A percentile compares a stretch with the other conserved stretches of the same genome.
phyloP scores from a whole-genome alignment of 2,113 vertebrate species.

The Mormyrus lacerda region DNA sequence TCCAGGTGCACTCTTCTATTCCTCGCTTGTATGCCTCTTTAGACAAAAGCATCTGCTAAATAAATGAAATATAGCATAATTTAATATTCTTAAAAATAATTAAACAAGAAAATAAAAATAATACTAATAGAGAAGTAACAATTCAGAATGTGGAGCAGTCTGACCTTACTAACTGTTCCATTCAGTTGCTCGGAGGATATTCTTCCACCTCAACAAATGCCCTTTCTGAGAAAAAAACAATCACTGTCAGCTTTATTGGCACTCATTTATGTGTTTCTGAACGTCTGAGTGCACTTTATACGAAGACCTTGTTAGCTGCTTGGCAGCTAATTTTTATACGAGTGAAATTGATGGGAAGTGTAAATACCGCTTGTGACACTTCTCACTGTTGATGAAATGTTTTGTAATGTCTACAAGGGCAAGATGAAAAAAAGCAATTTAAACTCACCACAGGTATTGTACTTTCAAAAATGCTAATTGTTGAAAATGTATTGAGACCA shows the following conservation, averaged over 20 bases:
- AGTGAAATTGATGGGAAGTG: background rate
- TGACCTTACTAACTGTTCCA: background rate
- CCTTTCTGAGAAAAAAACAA: background rate
- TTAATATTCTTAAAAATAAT: background rate
- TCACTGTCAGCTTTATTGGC: background rate
- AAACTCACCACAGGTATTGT: background rate
- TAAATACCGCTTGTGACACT: background rate
- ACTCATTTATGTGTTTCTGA: background rate
- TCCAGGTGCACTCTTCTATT: background rate
- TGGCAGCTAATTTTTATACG: background rate
- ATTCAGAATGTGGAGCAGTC: background rate
- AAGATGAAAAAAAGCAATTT: background rate
- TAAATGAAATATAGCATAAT: background rate
- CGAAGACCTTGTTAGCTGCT: background rate
- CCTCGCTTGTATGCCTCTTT: background rate
- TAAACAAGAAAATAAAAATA: background rate
- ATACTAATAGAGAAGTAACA: background rate
- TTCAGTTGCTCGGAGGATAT: background rate
- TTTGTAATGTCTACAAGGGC: background rate
- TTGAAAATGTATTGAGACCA: background rate
- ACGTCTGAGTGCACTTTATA: background rate
- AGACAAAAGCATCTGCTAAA: background rate
- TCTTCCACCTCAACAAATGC: constrained; percentile 1
- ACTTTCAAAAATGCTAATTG: background rate
- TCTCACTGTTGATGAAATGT: background rate